Conservation (phyloP, 2,888 invertebrate genomes). For the Meteorus cinctellus region DNA sequence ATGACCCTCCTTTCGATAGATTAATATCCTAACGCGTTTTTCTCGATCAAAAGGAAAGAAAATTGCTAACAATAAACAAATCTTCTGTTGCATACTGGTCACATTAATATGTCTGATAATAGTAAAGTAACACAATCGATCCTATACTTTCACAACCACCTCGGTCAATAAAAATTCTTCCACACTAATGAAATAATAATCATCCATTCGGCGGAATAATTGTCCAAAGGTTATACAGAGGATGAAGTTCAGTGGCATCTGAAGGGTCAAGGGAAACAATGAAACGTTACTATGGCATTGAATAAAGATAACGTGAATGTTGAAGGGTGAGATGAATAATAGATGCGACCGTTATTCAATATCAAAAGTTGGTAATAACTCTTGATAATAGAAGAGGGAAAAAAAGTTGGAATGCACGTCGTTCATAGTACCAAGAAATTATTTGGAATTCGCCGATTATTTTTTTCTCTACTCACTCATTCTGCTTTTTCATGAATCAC, state of each 20-base stretch:
- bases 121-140: not conserved
- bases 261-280: constrained; percentile 57
- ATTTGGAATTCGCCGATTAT: not conserved
- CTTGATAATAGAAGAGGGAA: not conserved
- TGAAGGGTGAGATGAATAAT: constrained; percentile 35
- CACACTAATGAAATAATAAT: constrained; percentile 47
- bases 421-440: not conserved
- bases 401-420: not conserved
- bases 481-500: not conserved
- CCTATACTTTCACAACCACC: not conserved
- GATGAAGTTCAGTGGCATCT: constrained; percentile 58
- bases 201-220: constrained; percentile 59
- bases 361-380: not conserved
- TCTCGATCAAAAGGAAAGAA: not conserved
- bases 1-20: not conserved
- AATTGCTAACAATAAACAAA: not conserved
- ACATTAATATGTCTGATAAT: not conserved
- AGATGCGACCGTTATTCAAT: not conserved
- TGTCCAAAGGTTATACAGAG: constrained; percentile 59
- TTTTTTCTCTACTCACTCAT: not conserved
- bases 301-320: constrained; percentile 57
- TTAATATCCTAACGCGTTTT: not conserved
- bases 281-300: constrained; percentile 60
- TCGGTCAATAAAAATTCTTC: constrained; percentile 13
- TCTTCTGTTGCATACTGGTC: not conserved